Percentiles rank a stretch among this genome's conserved stretches.
Evolutionary conservation across 1,140 invertebrate species (phyloP).

Genomic region (Tribolium madens): DNA sequence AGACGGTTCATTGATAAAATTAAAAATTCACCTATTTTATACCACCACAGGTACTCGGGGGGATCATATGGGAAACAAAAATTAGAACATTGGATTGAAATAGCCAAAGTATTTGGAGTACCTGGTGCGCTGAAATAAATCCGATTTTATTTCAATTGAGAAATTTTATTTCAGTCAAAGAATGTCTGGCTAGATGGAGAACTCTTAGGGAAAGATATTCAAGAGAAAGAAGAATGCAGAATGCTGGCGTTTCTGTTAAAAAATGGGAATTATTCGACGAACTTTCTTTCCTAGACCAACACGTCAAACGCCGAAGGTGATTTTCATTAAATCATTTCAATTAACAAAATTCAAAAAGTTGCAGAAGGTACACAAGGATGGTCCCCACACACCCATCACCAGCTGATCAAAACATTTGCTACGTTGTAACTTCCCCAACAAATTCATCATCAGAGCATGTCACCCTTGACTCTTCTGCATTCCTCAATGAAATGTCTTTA

Average conservation of each 20-base stretch:
- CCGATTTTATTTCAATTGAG: not conserved
- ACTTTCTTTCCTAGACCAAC: conserved; percentile 47
- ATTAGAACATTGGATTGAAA: conserved; percentile 47
- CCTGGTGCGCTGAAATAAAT: conserved; percentile 34
- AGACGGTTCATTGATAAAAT: conserved; percentile 24
- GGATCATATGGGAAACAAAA: conserved; percentile 37
- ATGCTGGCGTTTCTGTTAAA: conserved; percentile 10
- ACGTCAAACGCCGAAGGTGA: conserved; percentile 46
- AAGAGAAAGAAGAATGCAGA: conserved; percentile 43
- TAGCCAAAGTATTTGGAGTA: conserved; percentile 40
- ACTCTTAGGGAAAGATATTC: conserved; percentile 48
- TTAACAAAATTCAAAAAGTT: not conserved
- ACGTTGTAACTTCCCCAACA: not conserved
- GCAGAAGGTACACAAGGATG: conserved; percentile 33
- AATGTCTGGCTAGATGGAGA: conserved; percentile 49
- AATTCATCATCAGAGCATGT: not conserved
- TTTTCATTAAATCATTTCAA: not conserved
- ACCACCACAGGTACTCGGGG: conserved; percentile 43
- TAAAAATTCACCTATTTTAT: conserved; percentile 41
- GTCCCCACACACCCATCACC: not conserved
- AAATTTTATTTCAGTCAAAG: conserved; percentile 40
- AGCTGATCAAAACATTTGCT: not conserved
- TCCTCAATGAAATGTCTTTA: conserved; percentile 10
- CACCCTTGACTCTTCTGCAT: conserved; percentile 2
- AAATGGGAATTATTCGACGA: conserved; percentile 49